Conservation (phyloP, 53 echinoderm and acorn worm genomes). For the Echinarachnius parma region DNA sequence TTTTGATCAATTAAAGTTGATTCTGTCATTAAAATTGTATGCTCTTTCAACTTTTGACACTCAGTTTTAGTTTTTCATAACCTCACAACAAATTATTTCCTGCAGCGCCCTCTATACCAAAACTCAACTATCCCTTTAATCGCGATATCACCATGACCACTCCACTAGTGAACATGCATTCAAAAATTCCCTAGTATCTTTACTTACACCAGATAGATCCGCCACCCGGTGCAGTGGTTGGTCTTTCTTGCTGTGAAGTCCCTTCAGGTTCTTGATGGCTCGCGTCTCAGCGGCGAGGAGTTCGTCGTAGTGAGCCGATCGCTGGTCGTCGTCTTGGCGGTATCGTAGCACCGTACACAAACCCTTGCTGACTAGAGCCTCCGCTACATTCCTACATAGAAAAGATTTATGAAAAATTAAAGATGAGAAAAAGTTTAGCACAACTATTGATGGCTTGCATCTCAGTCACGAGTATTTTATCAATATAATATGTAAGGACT, state of each 20-base stretch:
- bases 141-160: no score
- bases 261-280: constrained; percentile 95
- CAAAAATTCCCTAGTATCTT: no score
- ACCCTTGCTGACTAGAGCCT: constrained; percentile 94
- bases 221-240: constrained; percentile 88
- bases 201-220: constrained; percentile 86
- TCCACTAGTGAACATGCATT: no score
- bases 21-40: no score
- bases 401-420: neutral
- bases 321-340: constrained; percentile 93
- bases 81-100: no score
- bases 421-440: neutral
- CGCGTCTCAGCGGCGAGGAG: constrained; percentile 82
- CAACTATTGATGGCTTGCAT: neutral
- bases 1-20: no score
- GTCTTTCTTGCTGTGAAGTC: constrained; percentile 94
- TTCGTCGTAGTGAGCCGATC: constrained; percentile 91
- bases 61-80: no score
- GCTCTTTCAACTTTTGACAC: no score
- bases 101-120: no score
- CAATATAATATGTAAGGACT: no score
- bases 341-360: constrained; percentile 84
- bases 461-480: no score
- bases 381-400: constrained; percentile 78
- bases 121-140: no score